Base-by-base conservation (phyloP, 2,113 vertebrate genomes). In the Paramormyrops kingsleyae region DNA sequence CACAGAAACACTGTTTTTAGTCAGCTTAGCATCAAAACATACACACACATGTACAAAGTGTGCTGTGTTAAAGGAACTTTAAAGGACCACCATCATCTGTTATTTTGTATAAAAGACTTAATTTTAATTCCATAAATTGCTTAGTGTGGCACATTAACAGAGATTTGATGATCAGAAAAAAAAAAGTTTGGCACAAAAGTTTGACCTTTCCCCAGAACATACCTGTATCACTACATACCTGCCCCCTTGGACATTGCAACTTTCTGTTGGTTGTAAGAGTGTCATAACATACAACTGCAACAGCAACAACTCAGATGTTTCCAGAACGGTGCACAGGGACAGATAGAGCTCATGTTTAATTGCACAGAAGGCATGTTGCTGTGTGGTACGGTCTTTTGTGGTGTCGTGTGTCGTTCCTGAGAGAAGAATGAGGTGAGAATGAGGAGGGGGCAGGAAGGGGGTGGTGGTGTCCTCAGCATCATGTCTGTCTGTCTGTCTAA, bases 321-420 rank as follows among this genome's bases (percentile, higher is more conserved):
- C 93, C 93, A 93, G 94, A 91, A 93, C 92, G 93, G 92, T 92
- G 92, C 42, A 90, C 89, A 3, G 15, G 89, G 93, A 93, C 94
- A 95, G 95, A 95, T 95, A 94, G 95, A 89, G 92, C 91, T 92
- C 94, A 94, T 95, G 93, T 95, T 96, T 95, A 95, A 96, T 96
- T 95, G 93, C 95, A 94, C 94, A 95, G 94, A 93, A 92, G 94
- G 93, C 92, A 91, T 94, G 92, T 80, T 42, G 74, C 35, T 80
- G 74, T 42, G 31, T 80, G 74, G 31, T 39, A 42, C 15, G 31
- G 74, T 80, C 31, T 42, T 90, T 42, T 92, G 90, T 89, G 94
- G 93, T 92, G 92, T 94, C 91, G 80, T 74, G 80, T 83, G 56
- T 91, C 94, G 90, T 93, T 94, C 93, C 93, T 94, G 92, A 94